A percentile compares a stretch with the other conserved stretches of the same genome.
phyloP scores from a whole-genome alignment of 2,888 invertebrate genomes.

The Chymomyza procnemis region DNA sequence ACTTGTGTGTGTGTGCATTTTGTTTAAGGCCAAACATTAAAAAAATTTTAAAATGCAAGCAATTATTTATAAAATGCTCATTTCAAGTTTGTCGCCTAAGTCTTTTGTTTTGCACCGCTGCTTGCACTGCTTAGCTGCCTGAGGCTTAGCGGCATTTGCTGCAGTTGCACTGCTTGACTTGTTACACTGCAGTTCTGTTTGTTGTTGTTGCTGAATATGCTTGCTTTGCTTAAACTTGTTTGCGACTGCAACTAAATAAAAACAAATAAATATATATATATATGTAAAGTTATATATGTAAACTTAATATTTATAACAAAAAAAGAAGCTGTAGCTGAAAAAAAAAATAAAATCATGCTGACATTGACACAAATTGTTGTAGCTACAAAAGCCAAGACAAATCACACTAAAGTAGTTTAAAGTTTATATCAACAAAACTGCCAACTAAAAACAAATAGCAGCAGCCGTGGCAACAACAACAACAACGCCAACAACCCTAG shows the following conservation, averaged over 20 bases:
- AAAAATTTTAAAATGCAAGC: neutral
- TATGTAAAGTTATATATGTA: slow-evolving; percentile 22
- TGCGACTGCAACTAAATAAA: slow-evolving; percentile 8
- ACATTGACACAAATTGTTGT: slow-evolving; percentile 59
- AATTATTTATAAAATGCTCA: neutral
- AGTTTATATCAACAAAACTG: slow-evolving; percentile 51
- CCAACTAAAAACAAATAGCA: slow-evolving; percentile 38
- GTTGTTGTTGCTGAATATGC: slow-evolving; percentile 42
- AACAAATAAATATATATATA: slow-evolving; percentile 21
- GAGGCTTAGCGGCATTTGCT: slow-evolving; percentile 14
- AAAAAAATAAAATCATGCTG: slow-evolving; percentile 54
- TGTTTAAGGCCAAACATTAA: neutral
- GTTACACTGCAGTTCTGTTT: slow-evolving; percentile 17
- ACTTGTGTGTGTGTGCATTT: neutral
- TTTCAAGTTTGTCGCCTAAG: slow-evolving; percentile 52
- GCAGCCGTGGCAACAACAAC: slow-evolving; percentile 19
- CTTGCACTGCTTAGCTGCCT: slow-evolving; percentile 26
- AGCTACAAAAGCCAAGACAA: slow-evolving; percentile 21
- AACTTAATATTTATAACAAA: slow-evolving; percentile 20
- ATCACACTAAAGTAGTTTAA: slow-evolving; percentile 38
- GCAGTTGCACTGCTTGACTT: neutral
- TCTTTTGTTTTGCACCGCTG: slow-evolving; percentile 42
- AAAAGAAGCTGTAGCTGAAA: slow-evolving; percentile 13
- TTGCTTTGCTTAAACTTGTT: slow-evolving; percentile 48
- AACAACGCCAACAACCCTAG: slow-evolving; percentile 10